Evolutionary conservation across 1,140 invertebrate species (phyloP), one percentile per base, ranked within the genome.

Genomic region (Philotrypesis tridentata): DNA sequence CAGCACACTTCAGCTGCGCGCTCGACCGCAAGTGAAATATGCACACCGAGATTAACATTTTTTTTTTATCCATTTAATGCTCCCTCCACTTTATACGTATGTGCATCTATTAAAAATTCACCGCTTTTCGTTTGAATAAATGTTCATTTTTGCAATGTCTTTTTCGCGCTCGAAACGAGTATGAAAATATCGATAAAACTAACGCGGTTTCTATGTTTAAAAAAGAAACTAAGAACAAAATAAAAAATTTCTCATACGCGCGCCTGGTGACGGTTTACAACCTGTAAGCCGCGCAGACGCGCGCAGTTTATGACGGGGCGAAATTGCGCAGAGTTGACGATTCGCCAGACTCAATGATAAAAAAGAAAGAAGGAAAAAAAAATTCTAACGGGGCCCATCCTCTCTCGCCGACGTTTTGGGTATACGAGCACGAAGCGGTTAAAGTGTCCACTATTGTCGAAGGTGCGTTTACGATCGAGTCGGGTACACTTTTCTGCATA

Each of bases 341-440:
- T 68, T 77, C 75, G 75, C 27, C 8, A 17, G 25, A 4, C 37
- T 77, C 25, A 12, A 76, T 40, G 29, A 55, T 23, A 37, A 76
- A 75, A 63, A 25, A 27, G 23, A 25, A 27, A 25, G 12, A 37
- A 37, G 3, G 33, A 37, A 14, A 11, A 14, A 65, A 65, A 8
- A 25, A 65, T 11, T 0, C 1, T n/a, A 55, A 55, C 3, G 4
- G n/a, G 60, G 31, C 33, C 14, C 25, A 65, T 27, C 74, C 65
- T 74, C 60, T 65, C 31, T 70, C 79, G 81, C 55, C 71, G 74
- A 76, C 31, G 33, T 25, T 37, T 68, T 67, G 43, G 75, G 40
- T 77, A 68, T 77, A 68, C 25, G 37, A 77, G 23, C 37, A 67
- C 23, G 40, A 77, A 67, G n/a, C 33, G 27, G 61, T 48, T 48